Evolutionary conservation across 1,140 invertebrate genomes (phyloP), one percentile per base, ranked within the genome.

Genomic region (Bathynomus jamesi): DNA sequence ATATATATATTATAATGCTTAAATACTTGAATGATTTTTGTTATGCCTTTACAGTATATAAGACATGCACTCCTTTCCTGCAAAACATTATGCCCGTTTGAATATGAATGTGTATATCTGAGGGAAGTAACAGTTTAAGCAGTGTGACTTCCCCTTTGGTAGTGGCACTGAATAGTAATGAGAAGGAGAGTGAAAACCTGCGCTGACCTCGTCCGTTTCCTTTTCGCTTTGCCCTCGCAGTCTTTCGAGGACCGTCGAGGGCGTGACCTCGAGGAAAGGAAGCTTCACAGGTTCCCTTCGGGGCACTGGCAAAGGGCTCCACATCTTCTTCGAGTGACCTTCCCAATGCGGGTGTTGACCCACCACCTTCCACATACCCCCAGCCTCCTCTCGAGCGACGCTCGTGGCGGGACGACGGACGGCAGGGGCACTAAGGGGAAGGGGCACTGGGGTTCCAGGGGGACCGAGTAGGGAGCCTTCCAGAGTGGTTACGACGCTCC

Each of bases 221-320:
- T 67, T 31, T 0, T 53, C 69, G 4, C 30, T 29, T 17, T 62
- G 31, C 28, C 67, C 69, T 32, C 65, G 65, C 25, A 75, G 60
- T 30, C 73, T 70, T 66, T 75, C 69, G 17, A 75, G 65, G 30
- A 75, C 73, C 2, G 69, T 75, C 61, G 60, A 64, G 28, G 65
- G 73, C 17, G 73, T 67, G 28, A 75, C 73, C 27, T 75, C 73
- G 25, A 75, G 66, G 69, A 75, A 75, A 61, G 73, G 73, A 21
- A 75, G 61, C 65, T 71, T 75, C 61, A 71, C 32, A 61, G 73
- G 66, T 4, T 75, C 61, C 53, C 73, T 67, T 29, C 64, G 31
- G 31, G 65, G 21, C 11, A 61, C 53, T 4, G 73, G 69, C 21
- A 69, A 65, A 11, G 73, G 73, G 62, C 73, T 75, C 73, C 73